phyloP scores from a whole-genome alignment of 2,797 vertebrate genomes.

The Perodicticus potto region DNA sequence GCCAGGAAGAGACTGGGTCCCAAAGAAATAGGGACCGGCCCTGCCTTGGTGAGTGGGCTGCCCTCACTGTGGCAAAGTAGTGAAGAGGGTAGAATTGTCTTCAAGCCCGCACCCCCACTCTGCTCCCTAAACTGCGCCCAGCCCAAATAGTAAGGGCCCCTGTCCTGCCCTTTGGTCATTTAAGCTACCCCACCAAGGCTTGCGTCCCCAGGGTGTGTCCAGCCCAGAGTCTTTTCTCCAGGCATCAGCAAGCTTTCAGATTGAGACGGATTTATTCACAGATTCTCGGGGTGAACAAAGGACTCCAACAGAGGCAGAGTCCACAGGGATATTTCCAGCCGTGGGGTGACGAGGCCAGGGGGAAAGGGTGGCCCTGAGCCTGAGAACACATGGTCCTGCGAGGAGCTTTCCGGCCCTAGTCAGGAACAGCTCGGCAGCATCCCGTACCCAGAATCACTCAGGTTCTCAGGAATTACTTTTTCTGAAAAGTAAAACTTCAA shows the following conservation, averaged over 20 bases:
- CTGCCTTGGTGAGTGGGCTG: neutral
- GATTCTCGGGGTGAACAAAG: neutral
- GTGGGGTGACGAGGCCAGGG: neutral
- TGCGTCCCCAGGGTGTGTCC: neutral
- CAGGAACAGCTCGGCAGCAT: neutral
- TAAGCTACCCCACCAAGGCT: neutral
- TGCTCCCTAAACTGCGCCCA: neutral
- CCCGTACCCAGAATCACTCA: neutral
- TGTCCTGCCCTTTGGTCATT: neutral
- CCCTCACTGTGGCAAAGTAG: neutral
- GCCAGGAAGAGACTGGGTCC: neutral
- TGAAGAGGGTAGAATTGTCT: neutral
- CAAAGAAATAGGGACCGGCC: neutral
- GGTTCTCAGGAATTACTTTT: neutral
- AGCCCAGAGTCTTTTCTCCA: neutral
- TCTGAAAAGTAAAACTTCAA: conserved; percentile 27
- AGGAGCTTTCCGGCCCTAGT: too few species aligned
- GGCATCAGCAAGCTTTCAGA: neutral
- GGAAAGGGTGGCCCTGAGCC: neutral
- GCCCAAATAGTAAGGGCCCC: neutral
- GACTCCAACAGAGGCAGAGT: neutral
- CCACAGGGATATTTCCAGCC: too few species aligned
- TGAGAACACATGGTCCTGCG: neutral
- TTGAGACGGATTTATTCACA: neutral
- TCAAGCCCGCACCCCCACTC: neutral